These are phyloP conservation scores for Acanthochromis polyacanthus DNA, from an alignment of 2,113 vertebrate species.

Conservation along the genomic window DNA sequence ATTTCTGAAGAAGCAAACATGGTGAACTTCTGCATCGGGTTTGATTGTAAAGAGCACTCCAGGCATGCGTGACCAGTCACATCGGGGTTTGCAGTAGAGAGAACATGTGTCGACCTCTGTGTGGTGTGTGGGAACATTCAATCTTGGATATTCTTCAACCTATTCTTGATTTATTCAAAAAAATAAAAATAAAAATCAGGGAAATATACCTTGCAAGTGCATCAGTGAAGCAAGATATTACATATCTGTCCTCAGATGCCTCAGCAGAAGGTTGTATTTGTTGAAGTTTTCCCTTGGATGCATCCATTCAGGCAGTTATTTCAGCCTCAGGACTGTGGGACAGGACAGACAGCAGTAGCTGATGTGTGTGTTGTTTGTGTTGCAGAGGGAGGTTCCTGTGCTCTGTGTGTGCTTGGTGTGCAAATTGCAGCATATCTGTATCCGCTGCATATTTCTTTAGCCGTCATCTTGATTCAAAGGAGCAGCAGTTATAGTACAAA, in stretches of 20 bases:
- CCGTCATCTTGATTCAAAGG: constrained; percentile 32
- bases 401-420: constrained; percentile 23
- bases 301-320: constrained; percentile 25
- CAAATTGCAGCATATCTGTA: constrained; percentile 53
- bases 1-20: constrained; percentile 18
- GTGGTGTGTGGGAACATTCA: too few relatives aligned
- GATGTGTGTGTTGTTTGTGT: constrained; percentile 16
- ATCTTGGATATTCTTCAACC: too few relatives aligned
- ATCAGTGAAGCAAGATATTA: background rate
- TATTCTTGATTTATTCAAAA: background rate
- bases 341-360: constrained; percentile 26
- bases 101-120: background rate
- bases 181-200: background rate
- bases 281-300: constrained; percentile 35
- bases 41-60: background rate
- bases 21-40: constrained; percentile 14
- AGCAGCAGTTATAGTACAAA: constrained; percentile 19
- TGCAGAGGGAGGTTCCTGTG: constrained; percentile 1
- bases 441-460: constrained; percentile 30
- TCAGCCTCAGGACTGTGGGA: constrained; percentile 13
- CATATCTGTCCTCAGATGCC: background rate
- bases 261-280: constrained; percentile 7
- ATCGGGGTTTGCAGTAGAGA: background rate
- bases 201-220: background rate
- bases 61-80: background rate